phyloP scores from a whole-genome alignment of 2,888 invertebrate species.

The Melanostoma scalare region DNA sequence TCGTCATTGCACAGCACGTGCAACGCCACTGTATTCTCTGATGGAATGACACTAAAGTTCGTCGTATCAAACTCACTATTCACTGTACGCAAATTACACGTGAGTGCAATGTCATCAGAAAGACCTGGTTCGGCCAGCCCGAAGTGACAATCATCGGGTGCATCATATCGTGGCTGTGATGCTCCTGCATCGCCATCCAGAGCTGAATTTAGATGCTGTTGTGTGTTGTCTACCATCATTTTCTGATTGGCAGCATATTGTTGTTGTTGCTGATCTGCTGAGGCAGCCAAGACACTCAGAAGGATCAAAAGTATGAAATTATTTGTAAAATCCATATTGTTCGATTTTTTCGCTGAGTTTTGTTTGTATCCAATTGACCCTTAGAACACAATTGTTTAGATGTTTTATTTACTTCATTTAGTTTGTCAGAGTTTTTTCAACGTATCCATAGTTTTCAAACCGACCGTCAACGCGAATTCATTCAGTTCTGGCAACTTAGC shows the following conservation, averaged over 20 bases:
- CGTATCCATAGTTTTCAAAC: conserved; percentile 66
- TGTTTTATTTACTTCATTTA: conserved; percentile 17
- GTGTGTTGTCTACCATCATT: conserved; percentile 67
- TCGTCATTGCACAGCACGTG: conserved; percentile 91
- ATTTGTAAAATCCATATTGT: conserved; percentile 58
- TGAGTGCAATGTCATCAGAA: conserved; percentile 88
- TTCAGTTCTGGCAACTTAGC: conserved; percentile 51
- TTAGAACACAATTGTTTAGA: conserved; percentile 33
- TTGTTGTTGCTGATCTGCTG: conserved; percentile 68
- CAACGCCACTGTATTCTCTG: conserved; percentile 91
- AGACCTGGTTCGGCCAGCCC: conserved; percentile 78
- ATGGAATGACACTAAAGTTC: conserved; percentile 93
- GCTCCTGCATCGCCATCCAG: conserved; percentile 63
- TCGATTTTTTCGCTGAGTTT: conserved; percentile 42
- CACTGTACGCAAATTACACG: conserved; percentile 91
- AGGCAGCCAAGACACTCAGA: conserved; percentile 60
- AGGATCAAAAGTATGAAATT: conserved; percentile 57
- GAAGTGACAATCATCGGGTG: conserved; percentile 90
- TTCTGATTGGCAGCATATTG: conserved; percentile 71
- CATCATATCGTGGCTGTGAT: conserved; percentile 85
- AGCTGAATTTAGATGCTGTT: conserved; percentile 61
- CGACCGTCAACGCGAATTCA: conserved; percentile 35
- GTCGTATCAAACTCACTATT: conserved; percentile 94
- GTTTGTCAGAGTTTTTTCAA: conserved; percentile 62
- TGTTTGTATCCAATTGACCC: conserved; percentile 52